Evolutionary conservation across 2,113 vertebrate genomes (phyloP).

Genomic region (Onychorhynchus coronatus): DNA sequence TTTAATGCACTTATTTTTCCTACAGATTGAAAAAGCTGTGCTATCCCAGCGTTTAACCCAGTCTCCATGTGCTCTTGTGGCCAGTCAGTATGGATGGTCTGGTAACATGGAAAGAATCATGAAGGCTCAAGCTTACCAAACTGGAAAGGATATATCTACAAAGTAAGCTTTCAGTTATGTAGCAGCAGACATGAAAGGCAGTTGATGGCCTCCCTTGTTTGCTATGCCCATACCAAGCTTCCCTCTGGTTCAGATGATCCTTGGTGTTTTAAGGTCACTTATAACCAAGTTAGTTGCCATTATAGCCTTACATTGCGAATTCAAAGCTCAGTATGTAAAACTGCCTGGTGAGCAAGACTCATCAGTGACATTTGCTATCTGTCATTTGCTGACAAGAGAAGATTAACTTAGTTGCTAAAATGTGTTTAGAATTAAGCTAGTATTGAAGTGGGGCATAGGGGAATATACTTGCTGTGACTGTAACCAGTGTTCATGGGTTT

Average conservation of each 20-base stretch:
- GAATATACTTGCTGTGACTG: background rate
- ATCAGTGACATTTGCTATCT: background rate
- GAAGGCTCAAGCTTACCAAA: conserved; percentile 99
- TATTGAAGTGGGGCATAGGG: background rate
- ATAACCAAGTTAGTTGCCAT: background rate
- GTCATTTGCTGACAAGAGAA: background rate
- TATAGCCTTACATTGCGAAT: background rate
- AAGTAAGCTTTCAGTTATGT: conserved; percentile 75
- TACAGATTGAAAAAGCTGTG: conserved; percentile 93
- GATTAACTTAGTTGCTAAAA: background rate
- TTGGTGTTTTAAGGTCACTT: background rate
- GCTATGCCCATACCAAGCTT: background rate
- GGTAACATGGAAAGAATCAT: conserved; percentile 99
- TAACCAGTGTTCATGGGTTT: background rate
- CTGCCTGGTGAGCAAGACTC: background rate
- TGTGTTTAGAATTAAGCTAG: background rate
- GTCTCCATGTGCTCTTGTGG: conserved; percentile 93
- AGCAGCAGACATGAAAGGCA: background rate
- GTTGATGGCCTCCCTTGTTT: background rate
- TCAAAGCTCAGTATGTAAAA: background rate
- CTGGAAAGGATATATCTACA: conserved; percentile 98
- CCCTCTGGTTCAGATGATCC: background rate
- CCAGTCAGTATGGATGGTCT: conserved; percentile 98
- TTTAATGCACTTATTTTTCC: too few species aligned
- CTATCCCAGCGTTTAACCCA: conserved; percentile 92